phyloP scores from a whole-genome alignment of 2,113 vertebrate genomes.

The Nesospiza acunhae region DNA sequence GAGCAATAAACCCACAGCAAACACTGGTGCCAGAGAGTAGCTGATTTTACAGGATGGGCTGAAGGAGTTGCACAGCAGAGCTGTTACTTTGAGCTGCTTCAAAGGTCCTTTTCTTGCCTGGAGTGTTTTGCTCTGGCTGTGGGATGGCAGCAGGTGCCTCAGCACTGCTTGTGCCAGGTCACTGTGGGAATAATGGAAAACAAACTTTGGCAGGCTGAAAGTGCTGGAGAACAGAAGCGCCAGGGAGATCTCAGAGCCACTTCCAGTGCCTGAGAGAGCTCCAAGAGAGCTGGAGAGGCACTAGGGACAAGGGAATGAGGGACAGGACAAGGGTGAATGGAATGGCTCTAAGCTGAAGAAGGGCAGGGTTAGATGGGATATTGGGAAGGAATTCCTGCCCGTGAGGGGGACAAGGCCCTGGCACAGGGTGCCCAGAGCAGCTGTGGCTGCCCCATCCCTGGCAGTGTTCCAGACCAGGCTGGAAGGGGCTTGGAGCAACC shows the following conservation, averaged over 20 bases:
- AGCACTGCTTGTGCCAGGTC: not conserved
- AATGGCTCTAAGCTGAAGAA: not conserved
- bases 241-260: not conserved
- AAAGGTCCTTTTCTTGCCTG: not conserved
- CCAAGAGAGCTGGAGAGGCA: not conserved
- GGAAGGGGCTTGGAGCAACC: accelerated
- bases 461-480: accelerated
- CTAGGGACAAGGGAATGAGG: not conserved
- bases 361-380: not conserved
- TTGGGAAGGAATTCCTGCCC: not conserved
- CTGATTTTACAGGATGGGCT: not conserved
- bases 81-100: accelerated
- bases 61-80: not conserved
- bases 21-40: accelerated
- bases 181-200: not conserved
- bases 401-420: accelerated
- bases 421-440: not conserved
- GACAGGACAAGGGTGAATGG: not conserved
- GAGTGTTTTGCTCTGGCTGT: not conserved
- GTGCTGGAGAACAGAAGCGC: not conserved
- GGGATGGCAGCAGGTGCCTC: not conserved
- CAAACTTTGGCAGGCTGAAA: not conserved
- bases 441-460: not conserved
- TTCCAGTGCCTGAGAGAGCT: not conserved
- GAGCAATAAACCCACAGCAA: accelerated